Base-by-base conservation (phyloP, 2,888 invertebrate genomes). In the Nemotelus nigrinus region DNA sequence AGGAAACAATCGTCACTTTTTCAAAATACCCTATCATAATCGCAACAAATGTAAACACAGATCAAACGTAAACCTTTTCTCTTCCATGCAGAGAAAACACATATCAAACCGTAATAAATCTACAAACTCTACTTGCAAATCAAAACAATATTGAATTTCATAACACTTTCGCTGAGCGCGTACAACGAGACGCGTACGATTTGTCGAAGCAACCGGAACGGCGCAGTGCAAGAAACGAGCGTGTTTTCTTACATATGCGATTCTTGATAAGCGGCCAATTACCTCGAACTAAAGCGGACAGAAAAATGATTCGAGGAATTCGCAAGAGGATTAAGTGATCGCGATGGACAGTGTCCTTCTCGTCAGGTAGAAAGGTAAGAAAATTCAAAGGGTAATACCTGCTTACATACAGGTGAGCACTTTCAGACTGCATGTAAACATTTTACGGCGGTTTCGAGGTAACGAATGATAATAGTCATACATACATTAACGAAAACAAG, bases 141-240 rank as follows among this genome's bases (percentile, higher is more conserved):
- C 63, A 45, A 63, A 43, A 25, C 55, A 50, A 48, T 74, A 63
- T 74, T 63, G 4, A 39, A 60, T 74, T 74, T 74, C 74, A 74
- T 53, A 74, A 74, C 41, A 74, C 74, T 48, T 41, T 43, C 6
- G 2, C 39, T 55, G 8, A 70, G 41, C 43, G 41, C 47, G 43
- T 8, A 63, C 48, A 48, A 57, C 60, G 50, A 2, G 7, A 7
- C 2, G 50, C 45, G 72, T 57, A 8, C 44, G 65, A 65, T 7
- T 2, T 25, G 25, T 25, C 25, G 25, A 25, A 25, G 68, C 55
- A 41, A 39, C 41, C 71, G 58, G 8, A 39, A 47, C 5, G 63
- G 39, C 25, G 39, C 8, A 48, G 44, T 72, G 63, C 48, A 45
- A 60, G 55, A 8, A 25, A 7, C 53, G 60, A 60, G 25, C 57